Evolutionary conservation across 1,140 invertebrate genomes (phyloP), one percentile per base, ranked within the genome.

Genomic region (Scaptomyza montana): DNA sequence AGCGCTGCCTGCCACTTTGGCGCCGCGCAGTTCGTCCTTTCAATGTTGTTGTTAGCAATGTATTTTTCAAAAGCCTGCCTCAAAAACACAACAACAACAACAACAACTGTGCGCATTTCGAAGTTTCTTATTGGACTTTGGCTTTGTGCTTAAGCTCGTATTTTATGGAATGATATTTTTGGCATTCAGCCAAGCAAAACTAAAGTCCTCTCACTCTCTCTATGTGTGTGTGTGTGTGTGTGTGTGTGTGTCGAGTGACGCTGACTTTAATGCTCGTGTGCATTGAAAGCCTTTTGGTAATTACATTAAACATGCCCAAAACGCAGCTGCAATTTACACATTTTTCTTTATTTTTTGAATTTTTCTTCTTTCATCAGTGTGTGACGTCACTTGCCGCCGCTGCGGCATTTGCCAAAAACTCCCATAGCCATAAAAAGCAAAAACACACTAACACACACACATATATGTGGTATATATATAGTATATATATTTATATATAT

Each of bases 261-360:
- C 67, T 82, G 80, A 78, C 78, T 80, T 80, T 80, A 63, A 80
- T 80, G 73, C 68, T 74, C 74, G 60, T 77, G 77, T 79, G 74
- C 65, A 82, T 86, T 89, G 84, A 87, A 87, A 87, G 84, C 80
- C 84, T 87, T 89, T 84, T 79, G 84, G 84, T 87, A 87, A 87
- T 87, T 87, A 87, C 84, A 87, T 87, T 87, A 87, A 87, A 87
- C 84, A 87, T 87, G 84, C 84, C 85, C 84, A 89, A 87, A 89
- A 89, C 80, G 84, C 77, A 87, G 79, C 85, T 66, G 78, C 84
- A 87, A 89, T 87, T 87, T 89, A 84, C 84, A 87, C 84, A 80
- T 78, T 76, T 78, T 56, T 62, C 47, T 28, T 28, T 3, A 1
- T 25, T 25, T n/a, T 25, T 30, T 5, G 1, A 4, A 43, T 49